These are phyloP conservation scores for Lysiphlebus fabarum DNA, from an alignment of 1,140 invertebrate genomes.

Conservation along the genomic window DNA sequence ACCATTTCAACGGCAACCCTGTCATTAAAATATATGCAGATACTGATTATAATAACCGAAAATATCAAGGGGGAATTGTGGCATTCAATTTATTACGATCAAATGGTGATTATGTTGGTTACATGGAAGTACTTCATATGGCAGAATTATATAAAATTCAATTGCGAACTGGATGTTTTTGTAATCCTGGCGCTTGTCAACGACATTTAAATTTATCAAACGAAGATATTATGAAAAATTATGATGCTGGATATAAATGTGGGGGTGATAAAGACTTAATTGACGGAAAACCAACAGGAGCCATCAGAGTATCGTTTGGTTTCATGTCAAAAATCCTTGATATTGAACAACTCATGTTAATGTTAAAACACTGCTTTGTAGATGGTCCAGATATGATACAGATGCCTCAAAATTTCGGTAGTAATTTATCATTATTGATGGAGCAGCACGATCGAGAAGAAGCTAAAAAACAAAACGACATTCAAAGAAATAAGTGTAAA, in stretches of 20 bases:
- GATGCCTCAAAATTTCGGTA: no score
- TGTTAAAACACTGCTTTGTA: slow-evolving; percentile 72
- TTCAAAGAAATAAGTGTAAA: slow-evolving; percentile 17
- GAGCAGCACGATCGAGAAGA: background rate
- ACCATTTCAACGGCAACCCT: slow-evolving; percentile 72
- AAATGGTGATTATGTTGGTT: slow-evolving; percentile 80
- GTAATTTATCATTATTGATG: no score
- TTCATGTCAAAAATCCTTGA: slow-evolving; percentile 79
- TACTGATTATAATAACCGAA: slow-evolving; percentile 61
- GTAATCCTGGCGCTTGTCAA: slow-evolving; percentile 94
- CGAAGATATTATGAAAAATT: slow-evolving; percentile 72
- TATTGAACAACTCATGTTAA: slow-evolving; percentile 67
- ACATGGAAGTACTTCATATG: slow-evolving; percentile 85
- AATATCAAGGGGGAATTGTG: slow-evolving; percentile 78
- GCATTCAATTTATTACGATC: slow-evolving; percentile 83
- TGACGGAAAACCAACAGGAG: slow-evolving; percentile 87
- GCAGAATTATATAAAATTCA: slow-evolving; percentile 83
- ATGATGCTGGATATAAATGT: slow-evolving; percentile 85
- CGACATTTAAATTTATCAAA: slow-evolving; percentile 69
- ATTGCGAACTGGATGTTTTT: slow-evolving; percentile 91
- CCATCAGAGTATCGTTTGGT: slow-evolving; percentile 90
- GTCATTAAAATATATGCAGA: slow-evolving; percentile 74
- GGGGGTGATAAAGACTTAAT: slow-evolving; percentile 87
- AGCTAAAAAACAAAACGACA: slow-evolving; percentile 24
- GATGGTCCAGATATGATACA: slow-evolving; percentile 37